Evolutionary conservation across 1,140 invertebrate species (phyloP).

Genomic region (Formica exsecta): DNA sequence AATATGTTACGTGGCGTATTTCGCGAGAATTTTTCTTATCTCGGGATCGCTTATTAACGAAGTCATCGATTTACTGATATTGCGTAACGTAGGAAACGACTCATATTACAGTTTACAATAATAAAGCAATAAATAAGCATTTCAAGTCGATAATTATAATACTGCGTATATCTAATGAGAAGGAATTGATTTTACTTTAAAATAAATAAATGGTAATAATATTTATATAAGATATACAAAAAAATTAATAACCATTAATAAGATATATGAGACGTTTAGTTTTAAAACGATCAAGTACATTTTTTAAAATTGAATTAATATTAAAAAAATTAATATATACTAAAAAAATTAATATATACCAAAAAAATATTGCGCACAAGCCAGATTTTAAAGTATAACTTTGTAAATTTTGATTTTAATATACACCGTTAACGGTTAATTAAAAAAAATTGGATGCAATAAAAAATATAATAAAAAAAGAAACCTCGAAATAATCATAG

Average conservation of each 20-base stretch:
- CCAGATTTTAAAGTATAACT: background rate
- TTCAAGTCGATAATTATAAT: background rate
- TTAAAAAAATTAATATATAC: background rate
- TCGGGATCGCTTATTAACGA: background rate
- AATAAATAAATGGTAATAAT: background rate
- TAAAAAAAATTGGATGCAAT: background rate
- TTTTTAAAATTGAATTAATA: constrained; percentile 11
- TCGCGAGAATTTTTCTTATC: background rate
- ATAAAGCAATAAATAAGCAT: constrained; percentile 9
- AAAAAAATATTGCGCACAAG: too few species aligned
- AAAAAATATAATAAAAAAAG: background rate
- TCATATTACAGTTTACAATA: constrained; percentile 10
- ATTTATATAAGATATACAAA: too few species aligned
- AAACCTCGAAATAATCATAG: background rate
- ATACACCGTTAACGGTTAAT: background rate
- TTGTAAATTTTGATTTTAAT: background rate
- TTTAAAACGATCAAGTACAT: too few species aligned
- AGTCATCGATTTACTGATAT: constrained; percentile 31
- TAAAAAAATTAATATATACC: too few species aligned
- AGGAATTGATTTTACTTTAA: background rate
- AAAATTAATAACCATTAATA: too few species aligned
- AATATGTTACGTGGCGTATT: background rate
- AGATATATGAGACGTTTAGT: too few species aligned
- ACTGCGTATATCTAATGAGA: background rate
- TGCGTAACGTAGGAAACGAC: constrained; percentile 24